phyloP scores from a whole-genome alignment of 1,140 invertebrate species.

The Ganaspis sp. region DNA sequence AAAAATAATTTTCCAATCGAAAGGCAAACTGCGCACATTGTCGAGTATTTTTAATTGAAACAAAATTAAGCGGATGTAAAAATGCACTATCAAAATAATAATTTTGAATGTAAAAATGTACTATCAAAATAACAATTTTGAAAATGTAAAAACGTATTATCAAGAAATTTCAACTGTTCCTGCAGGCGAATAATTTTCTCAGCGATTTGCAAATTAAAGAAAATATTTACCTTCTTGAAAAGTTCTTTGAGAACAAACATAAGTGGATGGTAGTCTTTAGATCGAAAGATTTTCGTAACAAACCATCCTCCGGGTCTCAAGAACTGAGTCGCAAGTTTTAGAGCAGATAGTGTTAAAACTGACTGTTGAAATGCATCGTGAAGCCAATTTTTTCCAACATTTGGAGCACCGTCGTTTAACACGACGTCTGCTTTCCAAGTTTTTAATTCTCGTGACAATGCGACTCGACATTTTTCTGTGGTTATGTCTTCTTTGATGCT shows the following conservation, averaged over 20 bases:
- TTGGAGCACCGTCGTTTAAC: conserved; percentile 98
- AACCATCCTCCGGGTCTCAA: conserved; percentile 97
- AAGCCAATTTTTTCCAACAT: conserved; percentile 98
- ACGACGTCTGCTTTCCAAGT: conserved; percentile 98
- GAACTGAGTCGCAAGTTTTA: conserved; percentile 96
- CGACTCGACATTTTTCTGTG: conserved; percentile 90
- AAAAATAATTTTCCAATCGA: no score
- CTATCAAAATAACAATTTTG: conserved; percentile 28
- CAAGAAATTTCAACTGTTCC: no score
- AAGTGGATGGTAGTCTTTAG: conserved; percentile 97
- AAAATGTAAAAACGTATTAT: no score
- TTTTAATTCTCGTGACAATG: conserved; percentile 90
- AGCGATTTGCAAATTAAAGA: no score
- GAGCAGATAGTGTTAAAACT: conserved; percentile 91
- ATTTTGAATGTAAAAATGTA: no score
- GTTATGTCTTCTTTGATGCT: conserved; percentile 96
- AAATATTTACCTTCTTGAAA: conserved; percentile 87
- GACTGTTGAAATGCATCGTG: conserved; percentile 98
- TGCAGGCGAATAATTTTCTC: no score
- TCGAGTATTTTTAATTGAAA: no score
- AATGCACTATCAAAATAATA: no score
- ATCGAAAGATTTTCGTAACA: conserved; percentile 98
- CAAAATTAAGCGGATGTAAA: no score
- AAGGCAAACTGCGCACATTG: no score
- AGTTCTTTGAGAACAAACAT: conserved; percentile 98